A percentile compares a stretch with the other conserved stretches of the same genome.
Conservation (phyloP, 2,113 vertebrate genomes). For the Bettongia penicillata region DNA sequence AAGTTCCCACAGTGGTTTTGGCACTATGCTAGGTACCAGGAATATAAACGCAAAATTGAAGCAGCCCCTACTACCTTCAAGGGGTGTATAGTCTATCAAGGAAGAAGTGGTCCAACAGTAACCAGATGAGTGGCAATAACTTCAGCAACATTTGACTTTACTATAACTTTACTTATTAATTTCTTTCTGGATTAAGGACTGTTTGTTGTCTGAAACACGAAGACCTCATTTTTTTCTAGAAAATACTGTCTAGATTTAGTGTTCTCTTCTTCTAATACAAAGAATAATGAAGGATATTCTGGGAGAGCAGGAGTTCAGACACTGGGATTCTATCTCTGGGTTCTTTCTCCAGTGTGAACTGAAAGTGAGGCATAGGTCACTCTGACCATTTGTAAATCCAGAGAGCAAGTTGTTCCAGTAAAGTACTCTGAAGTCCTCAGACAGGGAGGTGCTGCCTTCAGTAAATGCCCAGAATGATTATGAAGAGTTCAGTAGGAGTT, state of each 20-base stretch:
- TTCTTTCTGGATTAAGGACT: background rate
- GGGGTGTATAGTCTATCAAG: background rate
- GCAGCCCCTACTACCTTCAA: background rate
- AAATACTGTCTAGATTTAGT: background rate
- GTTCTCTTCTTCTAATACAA: background rate
- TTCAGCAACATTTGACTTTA: background rate
- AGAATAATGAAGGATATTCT: background rate
- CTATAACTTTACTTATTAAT: background rate
- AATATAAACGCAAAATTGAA: background rate
- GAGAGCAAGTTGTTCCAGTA: background rate
- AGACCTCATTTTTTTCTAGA: background rate
- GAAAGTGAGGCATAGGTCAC: background rate
- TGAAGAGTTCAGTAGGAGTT: background rate
- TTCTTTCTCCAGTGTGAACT: background rate
- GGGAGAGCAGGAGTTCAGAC: fast-evolving
- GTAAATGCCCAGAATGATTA: background rate
- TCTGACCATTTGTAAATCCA: background rate
- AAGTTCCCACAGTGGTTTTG: background rate
- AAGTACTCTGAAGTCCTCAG: background rate
- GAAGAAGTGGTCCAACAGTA: background rate
- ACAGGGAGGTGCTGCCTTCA: background rate
- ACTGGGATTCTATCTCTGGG: background rate
- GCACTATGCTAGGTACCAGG: background rate
- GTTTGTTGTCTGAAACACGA: background rate
- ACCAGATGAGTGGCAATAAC: background rate